Base-by-base conservation (phyloP, 2,113 vertebrate genomes). In the Erythrolamprus reginae region DNA sequence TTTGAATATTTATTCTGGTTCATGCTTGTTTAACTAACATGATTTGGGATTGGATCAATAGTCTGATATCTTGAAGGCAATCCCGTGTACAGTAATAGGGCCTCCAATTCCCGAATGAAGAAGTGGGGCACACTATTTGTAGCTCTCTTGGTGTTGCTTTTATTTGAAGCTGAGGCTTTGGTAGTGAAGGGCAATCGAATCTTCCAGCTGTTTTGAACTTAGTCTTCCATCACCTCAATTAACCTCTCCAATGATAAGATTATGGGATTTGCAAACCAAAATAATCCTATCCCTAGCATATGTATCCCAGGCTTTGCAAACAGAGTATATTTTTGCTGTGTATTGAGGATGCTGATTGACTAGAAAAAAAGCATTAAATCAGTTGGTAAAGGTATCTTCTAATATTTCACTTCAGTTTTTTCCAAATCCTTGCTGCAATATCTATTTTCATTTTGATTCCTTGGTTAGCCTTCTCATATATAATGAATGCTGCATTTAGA, bases 41-140 rank as follows among this genome's bases (percentile, higher is more conserved):
- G 47, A 58, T 83, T 91, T 91, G 53, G 53, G n/a, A 26, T 15
- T 88, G 53, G 45, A 88, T 61, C 90, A 88, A 84, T 83, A 88
- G 28, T 17, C 45, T 88, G 77, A 82, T 83, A 84, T 88, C 77
- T 91, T 15, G 47, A 38, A 23, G 10, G 7, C n/a, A 84, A 13
- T 55, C 17, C 24, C 33, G 33, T 24, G 23, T 48, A 61, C 47
- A 42, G 26, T 87, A 82, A 55, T 47, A 91, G n/a, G 50, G 15
- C 52, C 88, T 91, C 33, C 45, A 42, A 45, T 88, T 88, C 51
- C 52, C 19, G 13, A 23, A 9, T 88, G 70, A 58, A 83, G 42
- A 83, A 50, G 17, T 13, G 45, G 42, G 58, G 42, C 5, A 17
- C 56, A 9, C 51, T 33, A n/a, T 51, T 48, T 82, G 61, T 88